Evolutionary conservation across 2,797 vertebrate species (phyloP).

Genomic region (Ceryle rudis): DNA sequence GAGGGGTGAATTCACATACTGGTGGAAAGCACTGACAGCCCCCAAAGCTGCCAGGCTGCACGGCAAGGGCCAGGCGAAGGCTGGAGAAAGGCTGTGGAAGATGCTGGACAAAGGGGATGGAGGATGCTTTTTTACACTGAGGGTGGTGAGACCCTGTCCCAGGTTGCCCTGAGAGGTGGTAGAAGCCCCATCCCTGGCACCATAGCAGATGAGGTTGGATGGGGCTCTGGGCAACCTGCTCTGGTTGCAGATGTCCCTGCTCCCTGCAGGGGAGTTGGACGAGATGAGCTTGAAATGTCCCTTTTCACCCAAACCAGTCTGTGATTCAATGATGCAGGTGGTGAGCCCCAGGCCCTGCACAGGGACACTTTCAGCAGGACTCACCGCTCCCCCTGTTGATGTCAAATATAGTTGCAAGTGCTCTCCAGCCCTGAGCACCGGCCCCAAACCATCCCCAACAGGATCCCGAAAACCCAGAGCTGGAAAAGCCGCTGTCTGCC

Average conservation of each 20-base stretch:
- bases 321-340: not conserved
- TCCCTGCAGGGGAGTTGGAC: too few relatives aligned
- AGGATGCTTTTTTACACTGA: not conserved
- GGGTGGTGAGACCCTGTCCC: not conserved
- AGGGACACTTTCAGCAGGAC: not conserved
- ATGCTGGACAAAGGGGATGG: not conserved
- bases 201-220: too few relatives aligned
- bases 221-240: too few relatives aligned
- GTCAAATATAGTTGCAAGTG: not conserved
- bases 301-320: too few relatives aligned
- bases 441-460: not conserved
- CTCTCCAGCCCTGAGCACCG: not conserved
- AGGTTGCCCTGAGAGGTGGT: not conserved
- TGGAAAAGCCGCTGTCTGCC: fast-evolving
- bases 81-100: not conserved
- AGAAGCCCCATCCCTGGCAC: too few relatives aligned
- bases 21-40: not conserved
- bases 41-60: not conserved
- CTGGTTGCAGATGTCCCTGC: too few relatives aligned
- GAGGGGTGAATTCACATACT: fast-evolving
- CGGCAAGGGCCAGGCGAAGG: not conserved
- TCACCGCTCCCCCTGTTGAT: conserved; percentile 42
- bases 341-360: fast-evolving
- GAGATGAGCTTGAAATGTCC: too few relatives aligned
- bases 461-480: fast-evolving